phyloP scores from a whole-genome alignment of 1,140 invertebrate species.

The Drosophila willistoni region DNA sequence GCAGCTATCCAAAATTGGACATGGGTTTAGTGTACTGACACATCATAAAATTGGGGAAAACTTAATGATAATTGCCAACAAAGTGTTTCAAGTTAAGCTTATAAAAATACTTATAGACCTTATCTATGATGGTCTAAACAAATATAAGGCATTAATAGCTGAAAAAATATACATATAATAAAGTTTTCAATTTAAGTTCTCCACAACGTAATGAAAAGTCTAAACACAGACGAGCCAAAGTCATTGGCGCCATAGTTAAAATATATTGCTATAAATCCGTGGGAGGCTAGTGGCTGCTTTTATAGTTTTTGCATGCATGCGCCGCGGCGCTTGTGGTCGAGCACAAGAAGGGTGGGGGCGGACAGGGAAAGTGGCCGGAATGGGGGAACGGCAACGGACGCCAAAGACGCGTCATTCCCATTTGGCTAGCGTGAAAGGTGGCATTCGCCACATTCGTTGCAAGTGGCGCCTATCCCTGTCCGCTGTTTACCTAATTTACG shows the following conservation, averaged over 20 bases:
- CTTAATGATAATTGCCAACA: no score
- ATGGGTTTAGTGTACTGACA: conserved; percentile 13
- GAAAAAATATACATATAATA: conserved; percentile 7
- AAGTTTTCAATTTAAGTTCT: conserved; percentile 12
- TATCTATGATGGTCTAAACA: no score
- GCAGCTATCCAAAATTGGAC: conserved; percentile 12
- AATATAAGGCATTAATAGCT: no score
- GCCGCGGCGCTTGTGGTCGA: conserved; percentile 24
- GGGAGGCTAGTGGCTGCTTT: conserved; percentile 47
- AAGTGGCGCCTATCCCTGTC: conserved; percentile 65
- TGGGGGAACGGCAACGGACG: neutral
- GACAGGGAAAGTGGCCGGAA: neutral
- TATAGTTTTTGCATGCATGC: conserved; percentile 55
- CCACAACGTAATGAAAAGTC: conserved; percentile 33
- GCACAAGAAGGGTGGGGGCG: conserved; percentile 9
- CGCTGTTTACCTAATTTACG: conserved; percentile 70
- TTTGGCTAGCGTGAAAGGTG: conserved; percentile 20
- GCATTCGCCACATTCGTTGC: conserved; percentile 39
- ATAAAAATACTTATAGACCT: no score
- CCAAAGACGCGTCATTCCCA: conserved; percentile 28
- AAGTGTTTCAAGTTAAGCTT: no score
- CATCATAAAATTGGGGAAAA: conserved; percentile 12
- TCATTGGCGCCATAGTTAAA: conserved; percentile 49
- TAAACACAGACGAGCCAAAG: conserved; percentile 34
- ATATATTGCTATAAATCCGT: conserved; percentile 66